phyloP scores from a whole-genome alignment of 2,888 invertebrate genomes.

The Phalera bucephala region DNA sequence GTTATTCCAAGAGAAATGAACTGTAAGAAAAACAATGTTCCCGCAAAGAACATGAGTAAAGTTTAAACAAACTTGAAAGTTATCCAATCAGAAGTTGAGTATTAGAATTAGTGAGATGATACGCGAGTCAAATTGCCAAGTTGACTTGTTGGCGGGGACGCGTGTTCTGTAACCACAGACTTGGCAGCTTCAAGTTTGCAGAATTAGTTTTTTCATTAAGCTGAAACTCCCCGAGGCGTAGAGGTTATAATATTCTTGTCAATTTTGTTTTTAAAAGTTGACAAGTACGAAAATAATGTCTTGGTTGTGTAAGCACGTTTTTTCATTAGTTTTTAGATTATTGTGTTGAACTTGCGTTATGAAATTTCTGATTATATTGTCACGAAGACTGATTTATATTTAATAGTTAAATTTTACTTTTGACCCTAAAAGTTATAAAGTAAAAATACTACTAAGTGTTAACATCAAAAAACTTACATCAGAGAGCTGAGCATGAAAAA shows the following conservation, averaged over 20 bases:
- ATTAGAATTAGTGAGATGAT: constrained; percentile 34
- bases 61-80: constrained; percentile 25
- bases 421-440: no score
- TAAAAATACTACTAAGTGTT: no score
- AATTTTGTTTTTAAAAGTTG: constrained; percentile 22
- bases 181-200: constrained; percentile 16
- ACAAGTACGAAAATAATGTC: constrained; percentile 17
- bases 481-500: no score
- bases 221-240: constrained; percentile 8
- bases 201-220: constrained; percentile 34
- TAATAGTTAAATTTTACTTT: no score
- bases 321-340: no score
- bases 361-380: no score
- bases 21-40: constrained; percentile 20
- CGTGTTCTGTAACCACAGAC: constrained; percentile 25
- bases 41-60: constrained; percentile 18
- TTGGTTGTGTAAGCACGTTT: neutral
- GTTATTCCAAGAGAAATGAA: constrained; percentile 10
- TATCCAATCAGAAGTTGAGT: constrained; percentile 38
- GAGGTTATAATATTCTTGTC: constrained; percentile 13
- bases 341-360: no score
- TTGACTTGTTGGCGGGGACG: constrained; percentile 30
- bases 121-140: constrained; percentile 32
- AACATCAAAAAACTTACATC: no score
- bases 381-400: no score